These are phyloP conservation scores for Pimpla rufipes DNA, from an alignment of 2,888 invertebrate genomes.

Conservation along the genomic window DNA sequence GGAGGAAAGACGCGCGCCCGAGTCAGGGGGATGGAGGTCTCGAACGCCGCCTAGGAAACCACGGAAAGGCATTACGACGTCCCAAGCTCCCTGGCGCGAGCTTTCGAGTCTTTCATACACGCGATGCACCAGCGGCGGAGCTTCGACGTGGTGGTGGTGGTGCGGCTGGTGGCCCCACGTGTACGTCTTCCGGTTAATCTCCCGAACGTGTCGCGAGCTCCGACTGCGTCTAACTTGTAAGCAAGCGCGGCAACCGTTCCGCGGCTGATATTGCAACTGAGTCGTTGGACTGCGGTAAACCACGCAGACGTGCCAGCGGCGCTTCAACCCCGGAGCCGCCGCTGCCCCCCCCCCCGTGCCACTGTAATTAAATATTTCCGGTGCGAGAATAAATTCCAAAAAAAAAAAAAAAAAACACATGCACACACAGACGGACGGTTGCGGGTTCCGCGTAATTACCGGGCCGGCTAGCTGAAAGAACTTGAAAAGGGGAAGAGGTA, in stretches of 20 bases:
- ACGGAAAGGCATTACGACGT: conserved; percentile 56
- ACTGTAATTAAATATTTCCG: conserved; percentile 78
- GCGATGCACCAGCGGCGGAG: conserved; percentile 12
- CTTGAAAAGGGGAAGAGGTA: background rate
- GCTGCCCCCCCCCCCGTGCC: background rate
- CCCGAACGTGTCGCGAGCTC: conserved; percentile 57
- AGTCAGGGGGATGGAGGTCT: conserved; percentile 11
- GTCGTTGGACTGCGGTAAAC: conserved; percentile 22
- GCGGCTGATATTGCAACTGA: conserved; percentile 26
- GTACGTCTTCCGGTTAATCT: conserved; percentile 65
- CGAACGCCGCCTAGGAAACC: conserved; percentile 48
- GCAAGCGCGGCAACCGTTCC: conserved; percentile 13
- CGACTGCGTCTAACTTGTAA: conserved; percentile 14
- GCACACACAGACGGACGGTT: conserved; percentile 19
- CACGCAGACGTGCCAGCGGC: background rate
- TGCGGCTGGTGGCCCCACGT: conserved; percentile 37
- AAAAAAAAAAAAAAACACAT: no score
- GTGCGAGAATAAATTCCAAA: conserved; percentile 69
- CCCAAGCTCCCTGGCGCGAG: conserved; percentile 32
- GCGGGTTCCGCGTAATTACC: conserved; percentile 58
- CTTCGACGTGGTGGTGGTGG: conserved; percentile 31
- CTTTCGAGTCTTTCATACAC: conserved; percentile 49
- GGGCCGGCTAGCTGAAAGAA: conserved; percentile 41
- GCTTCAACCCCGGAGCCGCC: background rate
- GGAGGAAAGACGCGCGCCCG: conserved; percentile 21